phyloP scores from a whole-genome alignment of 2,113 vertebrate genomes.

The Sciurus niger region DNA sequence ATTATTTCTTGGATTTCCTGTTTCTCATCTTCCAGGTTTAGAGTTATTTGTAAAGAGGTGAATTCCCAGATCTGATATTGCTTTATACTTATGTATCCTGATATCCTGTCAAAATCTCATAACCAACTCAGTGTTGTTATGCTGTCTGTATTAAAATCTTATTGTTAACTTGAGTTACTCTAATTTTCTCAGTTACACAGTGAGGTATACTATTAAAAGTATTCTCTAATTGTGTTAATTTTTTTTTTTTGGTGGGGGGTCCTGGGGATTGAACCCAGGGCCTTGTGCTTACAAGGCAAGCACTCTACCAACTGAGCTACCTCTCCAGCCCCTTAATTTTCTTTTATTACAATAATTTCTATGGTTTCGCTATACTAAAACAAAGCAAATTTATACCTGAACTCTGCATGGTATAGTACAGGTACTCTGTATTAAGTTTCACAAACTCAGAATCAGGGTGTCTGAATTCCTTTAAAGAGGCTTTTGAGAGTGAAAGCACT shows the following conservation, averaged over 20 bases:
- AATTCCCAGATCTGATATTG: not conserved
- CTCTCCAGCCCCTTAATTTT: no score
- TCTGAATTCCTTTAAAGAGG: no score
- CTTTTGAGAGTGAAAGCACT: no score
- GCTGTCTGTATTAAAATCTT: not conserved
- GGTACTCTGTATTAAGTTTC: no score
- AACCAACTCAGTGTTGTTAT: not conserved
- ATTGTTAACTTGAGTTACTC: not conserved
- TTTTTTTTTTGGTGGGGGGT: no score
- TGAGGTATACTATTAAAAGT: not conserved
- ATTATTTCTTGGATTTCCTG: constrained; percentile 34
- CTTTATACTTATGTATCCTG: not conserved
- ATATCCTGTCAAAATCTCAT: not conserved
- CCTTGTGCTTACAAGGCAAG: no score
- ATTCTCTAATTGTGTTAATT: not conserved
- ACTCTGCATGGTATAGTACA: no score
- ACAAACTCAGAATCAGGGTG: no score
- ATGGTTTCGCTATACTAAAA: not conserved
- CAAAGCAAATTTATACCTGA: no score
- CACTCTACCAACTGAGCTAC: no score
- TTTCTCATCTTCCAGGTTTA: not conserved
- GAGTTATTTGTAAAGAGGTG: not conserved
- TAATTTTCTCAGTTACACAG: not conserved
- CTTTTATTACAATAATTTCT: not conserved
- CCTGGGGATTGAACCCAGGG: no score